These are phyloP conservation scores for Suricata suricatta DNA, from an alignment of 2,113 vertebrate species.

Conservation along the genomic window DNA sequence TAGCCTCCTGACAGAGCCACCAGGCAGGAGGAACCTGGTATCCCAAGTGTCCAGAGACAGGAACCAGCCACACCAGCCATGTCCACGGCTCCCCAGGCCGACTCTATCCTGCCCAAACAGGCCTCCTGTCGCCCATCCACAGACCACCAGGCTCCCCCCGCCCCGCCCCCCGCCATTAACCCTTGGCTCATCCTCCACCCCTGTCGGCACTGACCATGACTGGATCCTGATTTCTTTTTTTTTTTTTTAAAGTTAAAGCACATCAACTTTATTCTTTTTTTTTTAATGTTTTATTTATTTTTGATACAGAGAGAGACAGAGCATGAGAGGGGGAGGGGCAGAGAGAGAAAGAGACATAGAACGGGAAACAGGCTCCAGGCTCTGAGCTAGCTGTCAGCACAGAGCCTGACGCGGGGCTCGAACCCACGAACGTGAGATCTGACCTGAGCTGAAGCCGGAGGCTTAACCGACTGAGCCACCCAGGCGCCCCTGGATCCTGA, in stretches of 20 bases:
- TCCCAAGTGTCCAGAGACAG: not conserved
- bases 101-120: not conserved
- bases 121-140: not conserved
- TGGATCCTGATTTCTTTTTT: not conserved
- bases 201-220: accelerated
- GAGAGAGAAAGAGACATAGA: no score
- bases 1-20: not conserved
- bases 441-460: no score
- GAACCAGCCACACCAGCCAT: not conserved
- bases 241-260: no score
- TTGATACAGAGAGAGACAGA: no score
- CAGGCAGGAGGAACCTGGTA: not conserved
- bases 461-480: no score
- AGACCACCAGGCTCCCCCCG: not conserved
- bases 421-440: no score
- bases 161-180: not conserved
- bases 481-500: not conserved
- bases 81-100: not conserved
- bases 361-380: no score
- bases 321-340: no score
- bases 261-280: no score
- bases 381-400: no score
- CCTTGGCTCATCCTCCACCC: not conserved
- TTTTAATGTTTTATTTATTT: no score
- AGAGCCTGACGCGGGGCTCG: no score